Conservation (phyloP, 2,113 vertebrate genomes). For the Capreolus pygargus region DNA sequence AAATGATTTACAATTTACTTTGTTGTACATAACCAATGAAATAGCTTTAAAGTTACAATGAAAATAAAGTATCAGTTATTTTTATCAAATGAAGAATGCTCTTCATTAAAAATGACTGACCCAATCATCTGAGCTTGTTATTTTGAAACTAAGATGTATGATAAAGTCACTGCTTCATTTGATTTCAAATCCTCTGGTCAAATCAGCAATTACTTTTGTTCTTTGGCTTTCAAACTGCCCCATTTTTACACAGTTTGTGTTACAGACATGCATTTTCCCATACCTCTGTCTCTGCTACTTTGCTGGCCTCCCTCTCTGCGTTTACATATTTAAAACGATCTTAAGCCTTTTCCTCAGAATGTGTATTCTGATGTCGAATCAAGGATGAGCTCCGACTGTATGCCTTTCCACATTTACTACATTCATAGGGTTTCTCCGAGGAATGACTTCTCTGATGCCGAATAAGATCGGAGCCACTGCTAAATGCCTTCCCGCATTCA, state of each 20-base stretch:
- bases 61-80: background rate
- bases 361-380: constrained; percentile 61
- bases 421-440: constrained; percentile 71
- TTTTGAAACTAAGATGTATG: background rate
- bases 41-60: background rate
- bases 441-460: constrained; percentile 74
- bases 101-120: background rate
- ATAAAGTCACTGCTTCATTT: background rate
- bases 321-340: background rate
- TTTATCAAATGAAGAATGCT: background rate
- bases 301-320: background rate
- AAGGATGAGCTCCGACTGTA: constrained; percentile 71
- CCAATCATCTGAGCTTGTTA: background rate
- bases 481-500: constrained; percentile 71
- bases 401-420: constrained; percentile 62
- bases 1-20: background rate
- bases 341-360: constrained; percentile 36
- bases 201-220: background rate
- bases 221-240: constrained; percentile 18
- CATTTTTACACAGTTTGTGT: background rate
- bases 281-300: background rate
- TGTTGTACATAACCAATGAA: background rate
- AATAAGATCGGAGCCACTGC: constrained; percentile 58
- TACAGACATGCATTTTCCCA: background rate
- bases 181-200: background rate